These are phyloP conservation scores for Lampris megalopsis DNA, from an alignment of 2,113 vertebrate species.

Conservation along the genomic window DNA sequence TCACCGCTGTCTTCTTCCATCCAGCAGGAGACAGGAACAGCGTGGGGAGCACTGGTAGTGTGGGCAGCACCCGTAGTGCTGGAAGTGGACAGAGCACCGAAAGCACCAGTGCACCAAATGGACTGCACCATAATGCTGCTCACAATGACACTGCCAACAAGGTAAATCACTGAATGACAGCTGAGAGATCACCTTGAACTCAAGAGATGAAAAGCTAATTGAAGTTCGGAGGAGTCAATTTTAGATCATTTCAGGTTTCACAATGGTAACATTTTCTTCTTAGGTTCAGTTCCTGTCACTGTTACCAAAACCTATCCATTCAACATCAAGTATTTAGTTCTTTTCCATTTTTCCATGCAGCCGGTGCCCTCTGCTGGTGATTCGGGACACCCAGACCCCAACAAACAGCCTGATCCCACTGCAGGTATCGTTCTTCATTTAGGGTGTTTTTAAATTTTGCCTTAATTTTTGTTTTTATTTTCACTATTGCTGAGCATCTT, in stretches of 20 bases:
- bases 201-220: background rate
- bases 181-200: background rate
- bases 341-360: slow-evolving; percentile 64
- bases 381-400: slow-evolving; percentile 68
- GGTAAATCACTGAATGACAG: slow-evolving; percentile 34
- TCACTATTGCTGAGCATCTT: too few relatives aligned
- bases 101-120: slow-evolving; percentile 83
- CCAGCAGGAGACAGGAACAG: slow-evolving; percentile 94
- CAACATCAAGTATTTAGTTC: background rate
- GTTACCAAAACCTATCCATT: background rate
- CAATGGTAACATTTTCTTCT: background rate
- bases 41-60: slow-evolving; percentile 92
- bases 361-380: slow-evolving; percentile 80
- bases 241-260: background rate
- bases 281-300: background rate
- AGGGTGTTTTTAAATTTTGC: too few relatives aligned
- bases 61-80: slow-evolving; percentile 93
- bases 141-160: slow-evolving; percentile 63
- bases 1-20: background rate
- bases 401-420: slow-evolving; percentile 72
- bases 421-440: slow-evolving; percentile 69
- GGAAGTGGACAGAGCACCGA: slow-evolving; percentile 96
- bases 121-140: slow-evolving; percentile 39
- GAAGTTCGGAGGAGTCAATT: background rate
- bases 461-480: too few relatives aligned